Conservation (phyloP, 2,113 vertebrate species). For the Gavia stellata region DNA sequence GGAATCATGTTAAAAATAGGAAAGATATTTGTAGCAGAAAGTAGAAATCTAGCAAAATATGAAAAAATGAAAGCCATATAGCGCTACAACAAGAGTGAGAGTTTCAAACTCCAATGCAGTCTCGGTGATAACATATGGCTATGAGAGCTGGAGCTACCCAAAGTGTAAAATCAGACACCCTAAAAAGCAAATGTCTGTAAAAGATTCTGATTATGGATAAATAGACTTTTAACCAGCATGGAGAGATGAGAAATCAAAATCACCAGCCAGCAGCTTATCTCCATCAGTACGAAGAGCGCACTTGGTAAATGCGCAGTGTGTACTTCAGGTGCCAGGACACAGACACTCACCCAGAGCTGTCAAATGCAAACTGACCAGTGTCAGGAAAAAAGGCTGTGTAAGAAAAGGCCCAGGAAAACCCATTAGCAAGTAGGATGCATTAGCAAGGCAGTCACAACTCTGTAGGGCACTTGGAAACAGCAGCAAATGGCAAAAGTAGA, state of each 20-base stretch:
- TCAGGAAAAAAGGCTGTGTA: accelerated
- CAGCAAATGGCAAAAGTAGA: neutral
- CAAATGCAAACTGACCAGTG: neutral
- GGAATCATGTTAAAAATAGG: neutral
- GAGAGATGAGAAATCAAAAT: neutral
- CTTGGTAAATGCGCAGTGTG: too few relatives aligned
- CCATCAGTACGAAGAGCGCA: neutral
- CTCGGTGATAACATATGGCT: neutral
- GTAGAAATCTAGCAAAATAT: neutral
- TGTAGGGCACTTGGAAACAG: neutral
- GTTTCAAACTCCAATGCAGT: neutral
- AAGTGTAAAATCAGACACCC: neutral
- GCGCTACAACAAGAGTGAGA: neutral
- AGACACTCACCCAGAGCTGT: neutral
- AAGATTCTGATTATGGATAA: neutral
- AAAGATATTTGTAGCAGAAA: neutral
- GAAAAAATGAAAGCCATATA: neutral
- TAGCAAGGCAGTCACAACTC: neutral
- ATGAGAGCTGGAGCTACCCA: neutral
- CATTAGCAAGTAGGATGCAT: neutral
- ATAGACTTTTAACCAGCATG: neutral
- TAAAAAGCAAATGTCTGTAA: neutral
- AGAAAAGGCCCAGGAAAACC: neutral
- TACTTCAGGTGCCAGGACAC: neutral
- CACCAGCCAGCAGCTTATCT: neutral